Conservation (phyloP, 53 echinoderm and acorn worm genomes). For the Antedon mediterranea region DNA sequence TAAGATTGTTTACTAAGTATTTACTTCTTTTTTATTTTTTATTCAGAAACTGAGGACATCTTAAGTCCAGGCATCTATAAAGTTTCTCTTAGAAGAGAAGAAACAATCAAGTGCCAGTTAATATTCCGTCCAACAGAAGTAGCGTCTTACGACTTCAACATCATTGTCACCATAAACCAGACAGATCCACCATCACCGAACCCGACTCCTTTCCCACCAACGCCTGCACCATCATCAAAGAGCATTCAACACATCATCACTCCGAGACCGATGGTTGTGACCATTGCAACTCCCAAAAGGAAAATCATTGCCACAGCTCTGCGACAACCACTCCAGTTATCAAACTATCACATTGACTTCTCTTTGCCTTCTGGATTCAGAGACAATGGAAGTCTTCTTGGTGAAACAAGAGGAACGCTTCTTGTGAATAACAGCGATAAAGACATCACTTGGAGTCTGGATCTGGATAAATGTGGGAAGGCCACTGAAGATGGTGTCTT, state of each 20-base stretch:
- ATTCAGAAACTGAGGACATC: conserved; percentile 87
- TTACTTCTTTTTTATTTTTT: no score
- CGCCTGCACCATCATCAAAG: conserved; percentile 84
- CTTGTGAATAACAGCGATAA: conserved; percentile 84
- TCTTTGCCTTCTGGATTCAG: conserved; percentile 81
- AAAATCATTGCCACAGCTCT: conserved; percentile 83
- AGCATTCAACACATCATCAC: conserved; percentile 95
- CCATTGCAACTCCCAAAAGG: conserved; percentile 67
- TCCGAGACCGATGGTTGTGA: conserved; percentile 68
- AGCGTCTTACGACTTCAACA: conserved; percentile 87
- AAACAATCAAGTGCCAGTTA: conserved; percentile 56
- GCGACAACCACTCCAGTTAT: conserved; percentile 81
- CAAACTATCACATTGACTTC: conserved; percentile 59
- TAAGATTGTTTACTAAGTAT: no score
- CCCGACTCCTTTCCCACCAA: conserved; percentile 87
- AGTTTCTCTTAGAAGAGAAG: conserved; percentile 60
- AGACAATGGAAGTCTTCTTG: conserved; percentile 34
- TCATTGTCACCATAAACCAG: conserved; percentile 93
- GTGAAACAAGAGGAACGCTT: conserved; percentile 45
- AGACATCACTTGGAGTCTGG: conserved; percentile 51
- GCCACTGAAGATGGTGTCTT: conserved; percentile 94
- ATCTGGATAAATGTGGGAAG: conserved; percentile 42
- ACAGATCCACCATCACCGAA: conserved; percentile 81
- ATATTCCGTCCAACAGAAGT: conserved; percentile 81
- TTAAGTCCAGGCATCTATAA: conserved; percentile 84